These are phyloP conservation scores for Bombyx mori DNA, from an alignment of 1,140 invertebrate species.

Conservation along the genomic window ASM3026992v2 NC_085124.1:15501501-15502000, in stretches of 20 bases:
- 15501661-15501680: slow-evolving; percentile 81
- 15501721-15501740: slow-evolving; percentile 76
- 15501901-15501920: too few species aligned
- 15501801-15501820: too few species aligned
- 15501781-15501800: too few species aligned
- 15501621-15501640: slow-evolving; percentile 74
- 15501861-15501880: too few species aligned
- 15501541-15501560: slow-evolving; percentile 37
- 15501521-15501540: slow-evolving; percentile 54
- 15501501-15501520: slow-evolving; percentile 34
- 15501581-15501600: slow-evolving; percentile 35
- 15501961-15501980: too few species aligned
- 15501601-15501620: slow-evolving; percentile 76
- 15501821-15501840: too few species aligned
- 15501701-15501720: slow-evolving; percentile 84
- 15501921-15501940: too few species aligned
- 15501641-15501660: slow-evolving; percentile 74
- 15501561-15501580: slow-evolving; percentile 31
- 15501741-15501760: neutral
- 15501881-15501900: too few species aligned
- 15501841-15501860: too few species aligned
- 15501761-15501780: too few species aligned
- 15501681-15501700: slow-evolving; percentile 85
- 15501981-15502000: too few species aligned
- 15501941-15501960: too few species aligned